Base-by-base conservation (phyloP, 1,140 invertebrate species). In the Drosophila nannoptera region DNA sequence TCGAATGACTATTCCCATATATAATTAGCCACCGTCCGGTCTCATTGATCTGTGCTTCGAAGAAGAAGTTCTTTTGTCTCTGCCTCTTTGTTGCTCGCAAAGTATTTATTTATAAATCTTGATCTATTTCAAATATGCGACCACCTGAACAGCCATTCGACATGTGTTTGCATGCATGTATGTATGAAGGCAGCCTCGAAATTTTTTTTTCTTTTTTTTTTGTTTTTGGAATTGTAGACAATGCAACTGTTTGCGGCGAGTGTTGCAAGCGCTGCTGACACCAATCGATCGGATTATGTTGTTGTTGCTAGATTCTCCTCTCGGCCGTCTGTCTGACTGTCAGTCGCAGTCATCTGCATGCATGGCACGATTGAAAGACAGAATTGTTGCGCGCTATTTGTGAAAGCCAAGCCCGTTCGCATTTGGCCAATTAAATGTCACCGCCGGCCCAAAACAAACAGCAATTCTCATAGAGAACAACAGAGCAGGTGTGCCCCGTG, bases 341-440 rank as follows among this genome's bases (percentile, higher is more conserved):
- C 16, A 9, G 32, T 48, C 46, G 40, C 42, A 40, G 54, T 63
- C 61, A 74, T 82, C 66, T 69, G 64, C 80, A 83, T 78, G 68
- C 78, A 66, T 16, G 69, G 68, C 78, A 78, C 78, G 71, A 56
- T 63, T 33, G 38, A 9, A 46, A 64, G 35, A 62, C 70, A 77
- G 66, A 55, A 58, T 67, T 69, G 48, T 40, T 69, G 42, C 35
- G 55, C 59, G 50, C 60, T 65, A 61, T 71, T 74, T 71, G 80
- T 84, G 78, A 84, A 84, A 84, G 78, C 78, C 78, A 61, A 74
- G 59, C 80, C 78, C 80, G 36, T 32, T 9, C 46, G 63, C 58
- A 69, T 32, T 73, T 74, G 72, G 69, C 62, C 54, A 66, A 64
- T 60, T 66, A 74, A 69, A 75, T 62, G 67, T 64, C 67, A 62